Evolutionary conservation across 2,888 invertebrate species (phyloP).

Genomic region (Hirtodrosophila cameraria): DNA sequence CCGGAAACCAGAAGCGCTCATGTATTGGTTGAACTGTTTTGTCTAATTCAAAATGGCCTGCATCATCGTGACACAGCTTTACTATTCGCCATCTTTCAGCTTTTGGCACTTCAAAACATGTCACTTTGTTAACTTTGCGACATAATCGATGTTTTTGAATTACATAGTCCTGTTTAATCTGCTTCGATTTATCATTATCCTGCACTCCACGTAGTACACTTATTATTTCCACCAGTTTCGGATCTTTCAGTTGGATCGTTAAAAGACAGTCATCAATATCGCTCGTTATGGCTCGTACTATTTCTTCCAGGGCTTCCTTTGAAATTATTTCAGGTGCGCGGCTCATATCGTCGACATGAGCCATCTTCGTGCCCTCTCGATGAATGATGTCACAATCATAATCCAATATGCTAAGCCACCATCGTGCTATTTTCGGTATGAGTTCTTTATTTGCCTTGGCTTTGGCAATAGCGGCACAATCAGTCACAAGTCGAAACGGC

Average conservation of each 20-base stretch:
- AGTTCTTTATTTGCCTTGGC: not conserved
- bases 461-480: conserved; percentile 9
- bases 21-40: conserved; percentile 35
- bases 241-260: too few species aligned
- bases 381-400: conserved; percentile 23
- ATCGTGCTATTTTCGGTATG: too few species aligned
- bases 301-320: too few species aligned
- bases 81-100: conserved; percentile 4
- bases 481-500: not conserved
- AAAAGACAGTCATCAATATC: not conserved
- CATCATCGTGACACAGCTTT: conserved; percentile 35
- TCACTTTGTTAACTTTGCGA: too few species aligned
- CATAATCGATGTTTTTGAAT: not conserved
- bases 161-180: not conserved
- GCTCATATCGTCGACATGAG: conserved; percentile 7
- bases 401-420: too few species aligned
- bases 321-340: not conserved
- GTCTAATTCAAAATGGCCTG: conserved; percentile 37
- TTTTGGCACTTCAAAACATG: too few species aligned
- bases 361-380: conserved; percentile 8
- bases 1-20: conserved; percentile 39
- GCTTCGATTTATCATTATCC: too few species aligned
- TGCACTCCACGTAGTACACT: too few species aligned
- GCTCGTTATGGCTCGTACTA: too few species aligned
- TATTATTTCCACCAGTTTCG: too few species aligned